Base-by-base conservation (phyloP, 2,888 invertebrate genomes). In the Thymelicus lineola region DNA sequence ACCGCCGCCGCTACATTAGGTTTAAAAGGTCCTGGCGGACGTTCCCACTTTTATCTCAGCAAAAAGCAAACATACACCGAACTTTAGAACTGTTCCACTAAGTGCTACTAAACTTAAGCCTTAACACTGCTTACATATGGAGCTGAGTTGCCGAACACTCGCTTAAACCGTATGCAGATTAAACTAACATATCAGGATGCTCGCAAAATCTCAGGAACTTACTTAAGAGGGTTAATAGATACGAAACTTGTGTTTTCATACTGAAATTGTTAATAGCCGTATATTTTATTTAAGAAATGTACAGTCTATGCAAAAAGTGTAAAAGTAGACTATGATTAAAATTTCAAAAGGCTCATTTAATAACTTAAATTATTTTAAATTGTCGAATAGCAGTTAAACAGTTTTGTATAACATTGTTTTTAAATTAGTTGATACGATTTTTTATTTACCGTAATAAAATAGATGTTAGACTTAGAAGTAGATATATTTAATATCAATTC, bases 41-140 rank as follows among this genome's bases (percentile, higher is more conserved):
- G 77, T 20, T 89, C 88, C 0, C 86, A 89, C 72, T 75, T 90
- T 20, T 74, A 82, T 69, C 53, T 67, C 14, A 55, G 48, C 12
- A 67, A 60, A 50, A 61, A 42, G 50, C 38, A 55, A 63, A 64
- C 64, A 20, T 45, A 57, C 28, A 9, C 0, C 63, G 83, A 85
- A 72, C 76, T 85, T 53, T 65, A 28, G 55, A 55, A 64, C n/a
- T 55, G 17, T 12, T 17, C 9, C 9, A 12, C 36, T 38, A 17
- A 42, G 17, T 38, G 42, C 17, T 60, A 42, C 57, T 57, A 57
- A 57, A 36, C 57, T 57, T 57, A 57, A 57, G 36, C 36, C 57
- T 57, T 57, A 57, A 36, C n/a, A 57, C 36, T 57, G 36, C 28
- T 35, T 36, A 57, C 14, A 36, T 57, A 35, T 36, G 36, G 28